These are phyloP conservation scores for Phanerotoma sp. DNA, from an alignment of 2,888 invertebrate genomes.

Conservation along the genomic window DNA sequence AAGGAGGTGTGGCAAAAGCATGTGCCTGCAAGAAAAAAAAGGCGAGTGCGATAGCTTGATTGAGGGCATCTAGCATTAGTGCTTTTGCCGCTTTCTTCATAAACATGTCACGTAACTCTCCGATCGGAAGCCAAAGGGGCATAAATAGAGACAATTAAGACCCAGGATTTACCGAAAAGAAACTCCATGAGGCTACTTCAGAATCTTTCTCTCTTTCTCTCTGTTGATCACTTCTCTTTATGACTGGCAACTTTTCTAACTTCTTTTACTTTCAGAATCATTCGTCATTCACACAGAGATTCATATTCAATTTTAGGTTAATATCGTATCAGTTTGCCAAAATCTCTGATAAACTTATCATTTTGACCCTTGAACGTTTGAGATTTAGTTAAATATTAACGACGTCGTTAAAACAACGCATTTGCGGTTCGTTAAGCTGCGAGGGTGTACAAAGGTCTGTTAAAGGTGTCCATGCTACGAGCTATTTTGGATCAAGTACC, in stretches of 20 bases:
- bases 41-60: constrained; percentile 49
- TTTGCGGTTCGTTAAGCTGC: constrained; percentile 56
- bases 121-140: constrained; percentile 51
- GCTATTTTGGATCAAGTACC: constrained; percentile 33
- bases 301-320: constrained; percentile 17
- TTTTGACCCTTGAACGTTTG: constrained; percentile 32
- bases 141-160: constrained; percentile 57
- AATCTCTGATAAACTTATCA: neutral
- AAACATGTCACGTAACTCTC: constrained; percentile 55
- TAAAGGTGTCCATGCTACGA: constrained; percentile 41
- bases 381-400: constrained; percentile 58
- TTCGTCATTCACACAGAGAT: too few species aligned
- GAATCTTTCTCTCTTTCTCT: too few species aligned
- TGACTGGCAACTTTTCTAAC: constrained; percentile 6
- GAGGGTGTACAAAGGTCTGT: constrained; percentile 46
- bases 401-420: constrained; percentile 58
- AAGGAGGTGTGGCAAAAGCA: constrained; percentile 19
- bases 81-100: constrained; percentile 44
- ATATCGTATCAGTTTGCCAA: neutral
- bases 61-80: constrained; percentile 53
- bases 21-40: constrained; percentile 28
- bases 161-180: constrained; percentile 18
- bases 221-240: constrained; percentile 18
- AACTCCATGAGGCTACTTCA: constrained; percentile 20
- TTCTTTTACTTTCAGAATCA: neutral